Evolutionary conservation across 2,113 vertebrate species (phyloP).

Genomic region (Pituophis catenifer): DNA sequence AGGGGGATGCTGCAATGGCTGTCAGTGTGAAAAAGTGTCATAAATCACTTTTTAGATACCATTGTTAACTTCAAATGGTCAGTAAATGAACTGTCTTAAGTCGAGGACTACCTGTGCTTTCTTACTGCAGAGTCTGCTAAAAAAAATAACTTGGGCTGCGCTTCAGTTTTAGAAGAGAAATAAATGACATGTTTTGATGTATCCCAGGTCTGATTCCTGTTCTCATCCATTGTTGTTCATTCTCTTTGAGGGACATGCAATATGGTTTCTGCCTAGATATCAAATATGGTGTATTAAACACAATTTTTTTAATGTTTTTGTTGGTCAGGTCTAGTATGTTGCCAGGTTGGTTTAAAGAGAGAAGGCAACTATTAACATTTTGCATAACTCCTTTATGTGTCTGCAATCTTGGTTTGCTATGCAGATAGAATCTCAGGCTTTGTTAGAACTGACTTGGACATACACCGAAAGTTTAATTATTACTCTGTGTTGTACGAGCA

Average conservation of each 20-base stretch:
- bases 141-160: background rate
- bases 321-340: background rate
- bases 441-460: background rate
- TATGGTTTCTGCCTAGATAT: background rate
- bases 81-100: background rate
- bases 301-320: background rate
- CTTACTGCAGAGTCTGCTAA: background rate
- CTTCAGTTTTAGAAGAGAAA: background rate
- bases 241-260: background rate
- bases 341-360: background rate
- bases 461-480: background rate
- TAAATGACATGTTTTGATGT: background rate
- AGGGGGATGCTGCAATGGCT: too few relatives aligned
- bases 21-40: background rate
- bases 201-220: background rate
- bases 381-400: background rate
- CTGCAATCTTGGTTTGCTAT: background rate
- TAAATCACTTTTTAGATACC: background rate
- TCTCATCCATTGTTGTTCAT: background rate
- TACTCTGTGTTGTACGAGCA: background rate
- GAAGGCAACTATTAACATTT: background rate
- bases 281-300: background rate
- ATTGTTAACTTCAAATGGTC: background rate
- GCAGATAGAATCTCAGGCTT: background rate
- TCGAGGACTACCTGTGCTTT: background rate